phyloP scores from a whole-genome alignment of 2,797 vertebrate genomes.

The Crotalus adamanteus region DNA sequence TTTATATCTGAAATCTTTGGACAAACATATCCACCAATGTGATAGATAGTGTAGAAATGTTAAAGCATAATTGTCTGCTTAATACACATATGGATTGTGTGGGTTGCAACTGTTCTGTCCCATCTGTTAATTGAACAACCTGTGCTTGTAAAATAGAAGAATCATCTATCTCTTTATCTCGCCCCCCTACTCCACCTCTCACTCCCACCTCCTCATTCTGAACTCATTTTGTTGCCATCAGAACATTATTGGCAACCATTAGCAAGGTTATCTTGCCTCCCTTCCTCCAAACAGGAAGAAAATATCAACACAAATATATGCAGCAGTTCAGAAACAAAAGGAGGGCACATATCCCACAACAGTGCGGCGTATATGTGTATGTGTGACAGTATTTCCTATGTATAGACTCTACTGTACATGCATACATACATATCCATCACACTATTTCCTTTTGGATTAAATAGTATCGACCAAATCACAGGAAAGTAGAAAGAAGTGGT shows the following conservation, averaged over 20 bases:
- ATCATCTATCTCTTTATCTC: not conserved
- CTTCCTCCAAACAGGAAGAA: not conserved
- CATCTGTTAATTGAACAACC: slow-evolving; percentile 34
- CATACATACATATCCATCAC: not conserved
- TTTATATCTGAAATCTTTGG: not conserved
- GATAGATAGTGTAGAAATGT: not conserved
- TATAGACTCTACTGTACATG: not conserved
- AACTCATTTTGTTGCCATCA: slow-evolving; percentile 1
- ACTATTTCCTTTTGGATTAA: not conserved
- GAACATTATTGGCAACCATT: not conserved
- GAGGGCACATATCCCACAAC: not conserved
- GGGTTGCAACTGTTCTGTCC: slow-evolving; percentile 21
- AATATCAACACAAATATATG: not conserved
- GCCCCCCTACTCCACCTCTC: not conserved
- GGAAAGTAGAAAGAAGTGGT: not conserved
- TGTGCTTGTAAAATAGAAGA: slow-evolving; percentile 21
- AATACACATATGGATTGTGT: slow-evolving; percentile 37
- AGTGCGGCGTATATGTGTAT: not conserved
- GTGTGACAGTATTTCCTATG: not conserved
- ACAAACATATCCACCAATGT: not conserved
- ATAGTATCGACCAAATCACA: not conserved
- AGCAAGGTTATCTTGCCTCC: not conserved
- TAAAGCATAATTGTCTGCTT: slow-evolving; percentile 15
- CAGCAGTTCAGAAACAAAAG: not conserved
- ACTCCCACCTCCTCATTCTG: not conserved